Evolutionary conservation across 2,888 invertebrate genomes (phyloP).

Genomic region (Acronicta alni): DNA sequence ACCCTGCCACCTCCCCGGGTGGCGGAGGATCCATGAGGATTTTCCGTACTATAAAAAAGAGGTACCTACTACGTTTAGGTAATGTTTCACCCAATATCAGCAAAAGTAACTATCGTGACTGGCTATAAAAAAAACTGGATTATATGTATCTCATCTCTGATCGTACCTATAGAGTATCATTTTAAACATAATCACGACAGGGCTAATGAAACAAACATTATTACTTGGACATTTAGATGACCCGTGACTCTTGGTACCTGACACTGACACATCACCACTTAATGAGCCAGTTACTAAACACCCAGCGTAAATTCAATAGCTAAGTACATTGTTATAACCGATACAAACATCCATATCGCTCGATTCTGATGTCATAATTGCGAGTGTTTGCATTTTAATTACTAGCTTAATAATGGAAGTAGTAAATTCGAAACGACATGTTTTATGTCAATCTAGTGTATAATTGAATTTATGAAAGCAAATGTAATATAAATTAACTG

Average conservation of each 20-base stretch:
- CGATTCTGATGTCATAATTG: slow-evolving; percentile 72
- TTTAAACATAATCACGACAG: slow-evolving; percentile 14
- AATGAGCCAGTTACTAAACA: slow-evolving; percentile 77
- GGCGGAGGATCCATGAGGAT: too few species aligned
- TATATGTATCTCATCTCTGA: too few species aligned
- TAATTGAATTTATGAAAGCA: not conserved
- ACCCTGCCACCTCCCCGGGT: too few species aligned
- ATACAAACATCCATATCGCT: slow-evolving; percentile 62
- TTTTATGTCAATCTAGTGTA: slow-evolving; percentile 24
- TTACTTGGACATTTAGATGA: slow-evolving; percentile 42
- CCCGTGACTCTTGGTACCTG: slow-evolving; percentile 40
- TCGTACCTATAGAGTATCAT: too few species aligned
- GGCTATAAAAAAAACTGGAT: too few species aligned
- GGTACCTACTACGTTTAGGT: too few species aligned
- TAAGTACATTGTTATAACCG: slow-evolving; percentile 69
- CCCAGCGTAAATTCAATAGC: slow-evolving; percentile 68
- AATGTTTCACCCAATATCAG: too few species aligned
- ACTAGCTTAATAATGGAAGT: slow-evolving; percentile 48
- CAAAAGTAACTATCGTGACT: too few species aligned
- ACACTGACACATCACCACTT: slow-evolving; percentile 60
- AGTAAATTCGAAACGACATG: slow-evolving; percentile 26
- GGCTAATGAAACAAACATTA: slow-evolving; percentile 39
- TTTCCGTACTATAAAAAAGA: too few species aligned
- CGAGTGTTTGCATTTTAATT: slow-evolving; percentile 68
- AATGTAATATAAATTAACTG: too few species aligned